Evolutionary conservation across 2,888 invertebrate species (phyloP).

Genomic region (Sphaeridia pumilis): DNA sequence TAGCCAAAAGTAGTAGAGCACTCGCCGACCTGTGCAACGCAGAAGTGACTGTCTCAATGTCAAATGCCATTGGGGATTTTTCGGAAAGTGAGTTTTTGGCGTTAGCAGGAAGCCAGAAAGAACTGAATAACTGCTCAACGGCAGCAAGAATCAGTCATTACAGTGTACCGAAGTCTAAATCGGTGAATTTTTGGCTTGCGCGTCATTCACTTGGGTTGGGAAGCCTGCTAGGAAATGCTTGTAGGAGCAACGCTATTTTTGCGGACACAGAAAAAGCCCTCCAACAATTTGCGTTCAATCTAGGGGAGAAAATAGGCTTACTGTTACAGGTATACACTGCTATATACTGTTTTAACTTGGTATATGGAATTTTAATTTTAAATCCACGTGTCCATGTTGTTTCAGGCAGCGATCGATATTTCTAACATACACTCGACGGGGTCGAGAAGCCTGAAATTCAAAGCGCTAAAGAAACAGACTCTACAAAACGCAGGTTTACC

Average conservation of each 20-base stretch:
- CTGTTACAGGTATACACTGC: constrained; percentile 21
- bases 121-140: background rate
- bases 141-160: background rate
- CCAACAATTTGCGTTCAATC: constrained; percentile 18
- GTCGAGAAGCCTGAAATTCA: too few species aligned
- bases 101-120: background rate
- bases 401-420: background rate
- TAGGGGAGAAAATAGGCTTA: constrained; percentile 27
- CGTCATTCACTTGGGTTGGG: constrained; percentile 23
- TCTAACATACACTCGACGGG: background rate
- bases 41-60: constrained; percentile 30
- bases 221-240: constrained; percentile 25
- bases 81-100: constrained; percentile 30
- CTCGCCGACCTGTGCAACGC: constrained; percentile 22
- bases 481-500: too few species aligned
- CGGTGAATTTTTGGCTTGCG: constrained; percentile 19
- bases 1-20: constrained; percentile 26
- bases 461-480: too few species aligned
- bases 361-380: background rate
- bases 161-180: background rate
- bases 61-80: constrained; percentile 28
- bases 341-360: background rate
- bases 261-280: constrained; percentile 21
- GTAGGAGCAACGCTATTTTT: constrained; percentile 21
- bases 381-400: background rate